Conservation (phyloP, 92 coral and sea anemone genomes). For the Porites evermanni region DNA sequence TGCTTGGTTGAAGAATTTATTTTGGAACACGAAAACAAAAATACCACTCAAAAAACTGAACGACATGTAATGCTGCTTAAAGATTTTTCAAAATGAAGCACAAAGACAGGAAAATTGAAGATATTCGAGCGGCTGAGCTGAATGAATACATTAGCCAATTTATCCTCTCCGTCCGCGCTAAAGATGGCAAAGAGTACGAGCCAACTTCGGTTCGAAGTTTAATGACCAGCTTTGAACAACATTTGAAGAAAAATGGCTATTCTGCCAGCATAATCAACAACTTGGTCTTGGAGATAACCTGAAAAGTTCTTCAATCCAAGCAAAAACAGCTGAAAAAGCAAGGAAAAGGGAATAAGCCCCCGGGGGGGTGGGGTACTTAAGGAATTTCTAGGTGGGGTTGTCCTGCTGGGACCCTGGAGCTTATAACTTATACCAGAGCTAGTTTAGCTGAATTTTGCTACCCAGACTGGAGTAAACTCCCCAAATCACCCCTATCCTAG, state of each 20-base stretch:
- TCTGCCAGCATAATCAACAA: not conserved
- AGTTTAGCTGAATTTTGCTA: too few species aligned
- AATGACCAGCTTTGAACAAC: too few species aligned
- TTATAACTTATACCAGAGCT: too few species aligned
- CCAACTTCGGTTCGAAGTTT: too few species aligned
- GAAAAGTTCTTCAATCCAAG: slow-evolving; percentile 47
- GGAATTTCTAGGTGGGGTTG: too few species aligned
- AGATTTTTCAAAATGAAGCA: slow-evolving; percentile 55
- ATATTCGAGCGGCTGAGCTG: slow-evolving; percentile 35
- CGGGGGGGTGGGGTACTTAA: too few species aligned
- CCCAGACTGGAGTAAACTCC: too few species aligned
- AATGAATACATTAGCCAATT: slow-evolving; percentile 42
- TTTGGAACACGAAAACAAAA: not conserved
- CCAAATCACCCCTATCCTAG: too few species aligned
- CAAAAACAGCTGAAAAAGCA: not conserved
- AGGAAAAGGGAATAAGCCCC: not conserved
- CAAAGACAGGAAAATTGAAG: slow-evolving; percentile 51
- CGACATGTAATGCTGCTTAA: slow-evolving; percentile 34
- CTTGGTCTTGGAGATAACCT: slow-evolving; percentile 27
- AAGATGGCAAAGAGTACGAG: slow-evolving; percentile 38
- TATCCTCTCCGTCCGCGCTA: slow-evolving; percentile 45
- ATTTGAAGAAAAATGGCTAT: too few species aligned
- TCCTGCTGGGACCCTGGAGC: too few species aligned
- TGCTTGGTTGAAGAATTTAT: not conserved
- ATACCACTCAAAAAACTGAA: not conserved